A percentile compares a stretch with the other conserved stretches of the same genome.
Evolutionary conservation across 2,113 vertebrate species (phyloP).

Genomic region (Melanerpes formicivorus): DNA sequence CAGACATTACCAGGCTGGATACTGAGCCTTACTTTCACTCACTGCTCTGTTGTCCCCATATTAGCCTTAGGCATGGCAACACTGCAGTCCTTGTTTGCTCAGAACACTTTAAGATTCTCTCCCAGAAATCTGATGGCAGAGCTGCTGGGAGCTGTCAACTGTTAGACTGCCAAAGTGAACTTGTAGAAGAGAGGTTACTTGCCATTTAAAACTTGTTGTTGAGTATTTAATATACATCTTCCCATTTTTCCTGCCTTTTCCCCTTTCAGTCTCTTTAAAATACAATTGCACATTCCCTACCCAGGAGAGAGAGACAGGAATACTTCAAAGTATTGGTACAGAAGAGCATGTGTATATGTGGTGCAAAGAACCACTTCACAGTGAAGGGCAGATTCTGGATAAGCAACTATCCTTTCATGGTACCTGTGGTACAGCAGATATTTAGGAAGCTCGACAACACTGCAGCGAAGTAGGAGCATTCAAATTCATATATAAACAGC

Average conservation of each 20-base stretch:
- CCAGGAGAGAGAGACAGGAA: background rate
- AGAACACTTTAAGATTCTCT: background rate
- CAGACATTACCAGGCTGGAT: background rate
- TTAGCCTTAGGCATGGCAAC: background rate
- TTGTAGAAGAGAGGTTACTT: background rate
- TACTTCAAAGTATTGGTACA: background rate
- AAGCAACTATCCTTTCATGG: background rate
- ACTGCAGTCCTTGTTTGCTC: background rate
- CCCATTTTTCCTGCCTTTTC: background rate
- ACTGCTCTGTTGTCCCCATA: background rate
- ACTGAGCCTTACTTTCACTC: background rate
- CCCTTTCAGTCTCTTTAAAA: background rate
- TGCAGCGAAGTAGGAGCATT: background rate
- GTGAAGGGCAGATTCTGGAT: background rate
- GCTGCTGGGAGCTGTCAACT: background rate
- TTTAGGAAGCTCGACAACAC: background rate
- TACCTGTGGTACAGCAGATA: background rate
- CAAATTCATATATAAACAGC: background rate
- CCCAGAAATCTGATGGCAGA: background rate
- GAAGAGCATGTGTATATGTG: background rate
- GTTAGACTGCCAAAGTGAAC: background rate
- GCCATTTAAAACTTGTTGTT: background rate
- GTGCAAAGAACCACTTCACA: background rate
- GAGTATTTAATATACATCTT: background rate
- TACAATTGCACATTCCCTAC: fast-evolving